Evolutionary conservation across 2,888 invertebrate genomes (phyloP), one percentile per base, ranked within the genome.

Genomic region (Apodemia hepburni): DNA sequence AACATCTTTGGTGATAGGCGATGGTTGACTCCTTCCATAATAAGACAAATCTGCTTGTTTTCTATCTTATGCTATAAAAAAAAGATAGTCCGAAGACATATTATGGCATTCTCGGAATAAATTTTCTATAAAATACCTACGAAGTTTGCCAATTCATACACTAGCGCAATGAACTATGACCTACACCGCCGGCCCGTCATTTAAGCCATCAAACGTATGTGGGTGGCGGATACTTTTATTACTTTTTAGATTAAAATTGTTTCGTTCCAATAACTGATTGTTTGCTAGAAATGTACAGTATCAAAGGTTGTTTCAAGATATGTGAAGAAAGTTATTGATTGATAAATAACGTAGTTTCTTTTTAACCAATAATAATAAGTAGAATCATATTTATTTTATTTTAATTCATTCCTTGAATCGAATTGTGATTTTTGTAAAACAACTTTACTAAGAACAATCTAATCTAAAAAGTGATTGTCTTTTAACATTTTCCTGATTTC

Each of bases 211-310:
- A 9, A 51, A 22, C 45, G 0, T 45, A 47, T 27, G 27, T 54
- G 54, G 54, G 54, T 54, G 54, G 47, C 12, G 6, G 54, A 54
- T 54, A 27, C 54, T 47, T 47, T 45, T 47, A 47, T 47, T 47
- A 17, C 17, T 27, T 54, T 54, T 54, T 6, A 54, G 54, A 54
- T 27, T 54, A 27, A 54, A 54, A 54, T 18, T 27, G 27, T 54
- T 47, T 47, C 3, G 17, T 17, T 8, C n/a, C 47, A 47, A 47
- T 47, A 17, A 54, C 15, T 54, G 27, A 54, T 54, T 54, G 54
- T 54, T 54, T 12, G 12, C n/a, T 45, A 45, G 45, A n/a, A 45
- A n/a, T 45, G n/a, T 7, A n/a, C n/a, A 2, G 1, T 45, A 17
- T 3, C n/a, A 47, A 47, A 47, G n/a, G 17, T 47, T n/a, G 1